A percentile compares a stretch with the other conserved stretches of the same genome.
Conservation (phyloP, 2,888 invertebrate species). For the Epinotia ramella region DNA sequence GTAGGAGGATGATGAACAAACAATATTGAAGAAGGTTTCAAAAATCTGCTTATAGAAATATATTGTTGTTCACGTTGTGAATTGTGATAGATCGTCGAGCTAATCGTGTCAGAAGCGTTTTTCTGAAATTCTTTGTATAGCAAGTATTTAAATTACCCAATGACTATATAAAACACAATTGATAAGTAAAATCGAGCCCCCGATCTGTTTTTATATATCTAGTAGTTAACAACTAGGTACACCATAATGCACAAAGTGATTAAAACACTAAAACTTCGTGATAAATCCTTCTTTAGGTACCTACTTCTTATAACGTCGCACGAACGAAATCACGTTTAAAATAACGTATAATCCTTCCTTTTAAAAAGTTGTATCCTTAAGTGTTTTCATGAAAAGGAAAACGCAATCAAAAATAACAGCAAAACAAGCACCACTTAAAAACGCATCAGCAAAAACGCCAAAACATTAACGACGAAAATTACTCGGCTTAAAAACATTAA, state of each 20-base stretch:
- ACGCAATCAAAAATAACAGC: slow-evolving; percentile 61
- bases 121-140: no score
- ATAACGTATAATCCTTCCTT: neutral
- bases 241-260: neutral
- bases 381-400: slow-evolving; percentile 42
- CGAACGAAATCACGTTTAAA: neutral
- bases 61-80: no score
- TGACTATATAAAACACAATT: neutral
- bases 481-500: slow-evolving; percentile 83
- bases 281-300: neutral
- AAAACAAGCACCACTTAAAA: slow-evolving; percentile 46
- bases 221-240: neutral
- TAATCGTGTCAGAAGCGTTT: no score
- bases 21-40: no score
- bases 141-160: neutral
- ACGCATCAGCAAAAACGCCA: slow-evolving; percentile 48
- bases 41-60: no score
- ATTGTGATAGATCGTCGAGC: no score
- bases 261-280: neutral
- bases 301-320: neutral
- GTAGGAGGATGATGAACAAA: no score
- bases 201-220: neutral
- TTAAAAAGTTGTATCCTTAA: neutral
- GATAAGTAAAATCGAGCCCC: neutral
- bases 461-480: slow-evolving; percentile 74